Percentiles rank a stretch among this genome's conserved stretches.
Conservation (phyloP, 2,113 vertebrate species). For the Pavo muticus region DNA sequence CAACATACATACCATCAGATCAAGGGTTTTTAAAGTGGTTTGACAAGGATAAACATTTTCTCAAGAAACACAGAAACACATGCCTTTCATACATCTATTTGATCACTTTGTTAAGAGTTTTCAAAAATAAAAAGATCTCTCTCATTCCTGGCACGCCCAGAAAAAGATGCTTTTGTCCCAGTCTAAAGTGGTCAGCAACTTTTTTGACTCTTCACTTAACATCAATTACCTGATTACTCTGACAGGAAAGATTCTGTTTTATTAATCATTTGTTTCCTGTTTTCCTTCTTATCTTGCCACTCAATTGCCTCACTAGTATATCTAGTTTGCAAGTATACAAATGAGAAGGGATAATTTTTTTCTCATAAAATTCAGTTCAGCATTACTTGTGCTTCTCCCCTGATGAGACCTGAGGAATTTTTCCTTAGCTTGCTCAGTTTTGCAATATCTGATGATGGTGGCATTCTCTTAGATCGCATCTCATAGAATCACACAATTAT, state of each 20-base stretch:
- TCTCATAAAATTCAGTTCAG: not conserved
- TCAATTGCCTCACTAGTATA: not conserved
- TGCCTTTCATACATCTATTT: not conserved
- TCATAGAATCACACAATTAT: not conserved
- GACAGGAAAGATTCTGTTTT: not conserved
- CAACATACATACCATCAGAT: not conserved
- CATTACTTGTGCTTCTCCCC: not conserved
- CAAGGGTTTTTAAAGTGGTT: not conserved
- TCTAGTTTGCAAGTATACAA: not conserved
- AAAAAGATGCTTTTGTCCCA: not conserved
- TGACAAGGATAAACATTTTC: not conserved
- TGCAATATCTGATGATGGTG: rapidly evolving
- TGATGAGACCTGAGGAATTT: not conserved
- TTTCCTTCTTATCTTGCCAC: not conserved
- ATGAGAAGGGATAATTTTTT: not conserved
- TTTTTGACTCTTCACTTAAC: not conserved
- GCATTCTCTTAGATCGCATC: not conserved
- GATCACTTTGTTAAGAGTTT: not conserved
- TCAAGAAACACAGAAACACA: not conserved
- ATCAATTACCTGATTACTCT: not conserved
- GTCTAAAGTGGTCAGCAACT: not conserved
- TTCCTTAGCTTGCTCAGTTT: not conserved
- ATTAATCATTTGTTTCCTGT: not conserved
- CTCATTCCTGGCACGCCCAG: rapidly evolving
- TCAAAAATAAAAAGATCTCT: not conserved